These are phyloP conservation scores for Colius striatus DNA, from an alignment of 2,113 vertebrate species.

Conservation along the genomic window DNA sequence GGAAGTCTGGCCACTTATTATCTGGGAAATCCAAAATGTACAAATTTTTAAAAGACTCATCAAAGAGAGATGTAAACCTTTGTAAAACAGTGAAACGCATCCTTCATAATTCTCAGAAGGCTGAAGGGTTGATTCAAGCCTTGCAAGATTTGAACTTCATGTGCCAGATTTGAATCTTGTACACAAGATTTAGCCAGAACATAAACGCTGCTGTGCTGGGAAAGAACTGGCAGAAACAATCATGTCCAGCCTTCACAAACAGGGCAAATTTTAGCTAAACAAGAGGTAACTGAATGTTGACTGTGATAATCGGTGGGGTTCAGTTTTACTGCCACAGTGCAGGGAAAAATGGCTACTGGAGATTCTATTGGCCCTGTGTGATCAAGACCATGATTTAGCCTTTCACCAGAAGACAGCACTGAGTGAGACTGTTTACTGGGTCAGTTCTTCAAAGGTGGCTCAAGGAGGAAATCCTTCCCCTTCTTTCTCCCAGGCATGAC, in stretches of 20 bases:
- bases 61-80: neutral
- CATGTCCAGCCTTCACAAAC: neutral
- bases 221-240: neutral
- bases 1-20: neutral
- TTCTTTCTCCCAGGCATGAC: neutral
- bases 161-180: neutral
- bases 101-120: neutral
- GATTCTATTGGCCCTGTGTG: neutral
- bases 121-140: neutral
- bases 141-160: neutral
- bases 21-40: neutral
- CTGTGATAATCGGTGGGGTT: neutral
- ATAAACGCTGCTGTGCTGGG: neutral
- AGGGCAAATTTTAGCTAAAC: neutral
- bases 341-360: neutral
- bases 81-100: neutral
- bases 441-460: neutral
- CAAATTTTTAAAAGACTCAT: neutral
- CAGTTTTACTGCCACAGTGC: neutral
- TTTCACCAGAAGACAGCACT: neutral
- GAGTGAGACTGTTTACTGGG: neutral
- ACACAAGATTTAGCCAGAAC: neutral
- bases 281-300: slow-evolving; percentile 8
- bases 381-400: fast-evolving
- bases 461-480: neutral